Base-by-base conservation (phyloP, 2,797 vertebrate genomes). In the Nothura maculosa region DNA sequence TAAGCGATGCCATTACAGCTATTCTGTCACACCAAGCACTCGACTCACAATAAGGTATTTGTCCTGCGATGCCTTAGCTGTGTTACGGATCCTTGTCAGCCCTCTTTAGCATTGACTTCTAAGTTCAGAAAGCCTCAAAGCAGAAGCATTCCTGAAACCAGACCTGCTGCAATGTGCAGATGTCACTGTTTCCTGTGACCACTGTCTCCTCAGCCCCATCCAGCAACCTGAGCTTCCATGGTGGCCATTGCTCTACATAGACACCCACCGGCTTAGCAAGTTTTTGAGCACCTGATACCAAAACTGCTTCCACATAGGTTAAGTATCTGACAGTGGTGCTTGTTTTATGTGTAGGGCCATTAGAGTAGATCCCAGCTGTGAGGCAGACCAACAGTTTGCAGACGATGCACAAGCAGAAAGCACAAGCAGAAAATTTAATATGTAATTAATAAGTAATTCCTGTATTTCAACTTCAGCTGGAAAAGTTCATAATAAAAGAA, bases 41-140 rank as follows among this genome's bases (percentile, higher is more conserved):
- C 95, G 94, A 92, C 91, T 95, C 55, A 85, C 36, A 68, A 90
- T 90, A 85, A 95, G 45, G 50, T 18, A 12, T 42, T 93, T 85
- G 25, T 84, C 52, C 86, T 87, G 3, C 47, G 87, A 43, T 4
- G 62, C 61, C 90, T 90, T 64, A 90, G 64, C 77, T 70, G 36
- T 13, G 6, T 87, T 82, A 24, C 0, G 27, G 30, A 55, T 20
- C 54, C 30, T 20, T 12, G 54, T n/a, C 30, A 55, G 19, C 18
- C 60, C 40, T 84, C 45, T 52, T 91, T 32, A 62, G 34, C 20
- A 36, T 3, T 77, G 57, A 58, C 69, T 90, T 80, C 69, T 75
- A 91, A 89, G 82, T 30, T 61, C 5, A 20, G 20, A 43, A 34
- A 82, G n/a, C 3, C 12, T 38, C 47, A 48, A 24, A 48, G 47